phyloP scores from a whole-genome alignment of 2,113 vertebrate genomes.

The Menura novaehollandiae region DNA sequence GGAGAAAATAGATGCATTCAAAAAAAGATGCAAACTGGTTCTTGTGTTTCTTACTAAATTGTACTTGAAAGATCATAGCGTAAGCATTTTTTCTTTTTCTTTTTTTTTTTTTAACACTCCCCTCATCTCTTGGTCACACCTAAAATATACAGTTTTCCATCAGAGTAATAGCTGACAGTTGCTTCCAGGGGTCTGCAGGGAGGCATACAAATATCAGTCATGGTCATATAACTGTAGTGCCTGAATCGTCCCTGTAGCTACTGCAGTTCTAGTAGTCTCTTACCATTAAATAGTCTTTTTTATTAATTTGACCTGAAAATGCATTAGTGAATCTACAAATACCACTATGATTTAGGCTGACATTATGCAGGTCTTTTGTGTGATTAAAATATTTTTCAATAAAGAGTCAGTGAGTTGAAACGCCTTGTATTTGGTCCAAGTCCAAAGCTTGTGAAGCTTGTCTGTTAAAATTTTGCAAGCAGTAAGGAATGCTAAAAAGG shows the following conservation, averaged over 20 bases:
- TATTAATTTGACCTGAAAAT: neutral
- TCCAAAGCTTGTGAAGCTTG: neutral
- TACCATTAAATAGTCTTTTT: neutral
- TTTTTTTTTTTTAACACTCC: neutral
- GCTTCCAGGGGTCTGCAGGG: neutral
- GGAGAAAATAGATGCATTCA: neutral
- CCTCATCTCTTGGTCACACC: neutral
- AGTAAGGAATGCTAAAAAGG: neutral
- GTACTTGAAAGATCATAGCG: neutral
- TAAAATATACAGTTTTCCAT: neutral
- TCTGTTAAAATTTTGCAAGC: neutral
- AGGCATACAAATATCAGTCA: neutral
- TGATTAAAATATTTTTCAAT: neutral
- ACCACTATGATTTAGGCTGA: neutral
- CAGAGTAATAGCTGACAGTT: neutral
- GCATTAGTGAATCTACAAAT: neutral
- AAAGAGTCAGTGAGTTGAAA: neutral
- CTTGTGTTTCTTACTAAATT: neutral
- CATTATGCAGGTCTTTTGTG: neutral
- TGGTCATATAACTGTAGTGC: neutral
- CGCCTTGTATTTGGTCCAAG: neutral
- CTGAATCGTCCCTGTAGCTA: neutral
- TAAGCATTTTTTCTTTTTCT: neutral
- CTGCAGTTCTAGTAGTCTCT: neutral
- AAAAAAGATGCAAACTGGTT: neutral